Base-by-base conservation (phyloP, 2,113 vertebrate species). In the Erpornis zantholeuca region DNA sequence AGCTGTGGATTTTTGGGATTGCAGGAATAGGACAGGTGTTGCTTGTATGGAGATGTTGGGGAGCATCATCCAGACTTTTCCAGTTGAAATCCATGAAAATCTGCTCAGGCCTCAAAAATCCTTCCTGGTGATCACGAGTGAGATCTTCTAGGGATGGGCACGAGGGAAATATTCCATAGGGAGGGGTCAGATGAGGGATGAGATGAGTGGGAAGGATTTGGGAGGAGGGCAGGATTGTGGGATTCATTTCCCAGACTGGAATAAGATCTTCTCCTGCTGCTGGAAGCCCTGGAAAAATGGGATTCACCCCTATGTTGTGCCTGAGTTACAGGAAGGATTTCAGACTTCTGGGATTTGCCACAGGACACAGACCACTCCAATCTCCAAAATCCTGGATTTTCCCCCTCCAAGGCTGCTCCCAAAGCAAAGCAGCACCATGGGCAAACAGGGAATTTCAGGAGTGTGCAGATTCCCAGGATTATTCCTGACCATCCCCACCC, bases 41-140 rank as follows among this genome's bases (percentile, higher is more conserved):
- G 40, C 2, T 10, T 2, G 0, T 2, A 3, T 0, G 11, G 64
- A 59, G 49, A 19, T 1, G 4, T 1, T 27, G 44, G 11, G 53
- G 25, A 54, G 29, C n/a, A 44, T 10, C 10, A 6, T 28, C 47
- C 8, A 9, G 35, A 5, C 6, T 73, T 60, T 76, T 61, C 25
- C 2, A 1, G 14, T 8, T 64, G 45, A 40, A 70, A 93, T 75
- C 70, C 22, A 3, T 4, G 3, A 7, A 63, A 77, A 79, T 52
- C 4, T 42, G 29, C 10, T 61, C 35, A 27, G 13, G 6, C 17
- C 57, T 23, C 20, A 20, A 7, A 73, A 66, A 47, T 40, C 25
- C 15, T 12, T 59, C 36, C 11, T 20, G 45, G 28, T 52, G 61
- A 15, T 45, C 6, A 0, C 14, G 1, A 14, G 21, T 2, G 14